A percentile compares a stretch with the other conserved stretches of the same genome.
These are phyloP conservation scores for Bombus confusus DNA, from an alignment of 1,140 invertebrate species.

Conservation along the genomic window DNA sequence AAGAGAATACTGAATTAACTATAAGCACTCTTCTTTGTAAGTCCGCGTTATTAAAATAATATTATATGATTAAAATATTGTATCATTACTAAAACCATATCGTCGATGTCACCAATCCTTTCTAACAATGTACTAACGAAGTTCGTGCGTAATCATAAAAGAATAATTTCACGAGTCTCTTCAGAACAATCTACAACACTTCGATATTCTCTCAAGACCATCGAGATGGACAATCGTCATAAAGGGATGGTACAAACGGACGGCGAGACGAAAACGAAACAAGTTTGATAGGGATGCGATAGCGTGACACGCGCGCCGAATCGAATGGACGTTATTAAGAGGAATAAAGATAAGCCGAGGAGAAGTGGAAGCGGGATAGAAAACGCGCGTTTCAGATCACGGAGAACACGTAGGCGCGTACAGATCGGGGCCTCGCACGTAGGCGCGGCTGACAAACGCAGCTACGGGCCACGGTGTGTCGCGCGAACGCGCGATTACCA, in stretches of 20 bases:
- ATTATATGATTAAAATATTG: no score
- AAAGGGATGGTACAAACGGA: no score
- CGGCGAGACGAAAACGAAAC: background rate
- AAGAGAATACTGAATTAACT: no score
- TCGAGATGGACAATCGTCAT: background rate
- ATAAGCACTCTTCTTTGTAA: no score
- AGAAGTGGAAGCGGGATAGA: no score
- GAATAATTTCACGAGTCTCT: no score
- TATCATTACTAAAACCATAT: no score
- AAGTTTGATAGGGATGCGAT: constrained; percentile 20
- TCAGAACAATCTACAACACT: no score
- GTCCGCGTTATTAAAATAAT: no score
- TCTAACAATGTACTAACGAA: no score
- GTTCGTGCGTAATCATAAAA: no score
- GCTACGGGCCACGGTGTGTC: constrained; percentile 30
- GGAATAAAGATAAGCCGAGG: constrained; percentile 59
- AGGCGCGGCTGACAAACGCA: constrained; percentile 36
- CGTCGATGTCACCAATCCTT: no score
- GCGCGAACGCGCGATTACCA: constrained; percentile 61
- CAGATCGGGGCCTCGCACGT: constrained; percentile 19
- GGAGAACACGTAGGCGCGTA: constrained; percentile 24
- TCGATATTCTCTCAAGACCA: background rate
- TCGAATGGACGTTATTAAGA: constrained; percentile 54
- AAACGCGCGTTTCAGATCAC: constrained; percentile 5
- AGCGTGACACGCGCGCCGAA: constrained; percentile 17